A percentile compares a stretch with the other conserved stretches of the same genome.
phyloP scores from a whole-genome alignment of 2,113 vertebrate species.

The Pedionomus torquatus region DNA sequence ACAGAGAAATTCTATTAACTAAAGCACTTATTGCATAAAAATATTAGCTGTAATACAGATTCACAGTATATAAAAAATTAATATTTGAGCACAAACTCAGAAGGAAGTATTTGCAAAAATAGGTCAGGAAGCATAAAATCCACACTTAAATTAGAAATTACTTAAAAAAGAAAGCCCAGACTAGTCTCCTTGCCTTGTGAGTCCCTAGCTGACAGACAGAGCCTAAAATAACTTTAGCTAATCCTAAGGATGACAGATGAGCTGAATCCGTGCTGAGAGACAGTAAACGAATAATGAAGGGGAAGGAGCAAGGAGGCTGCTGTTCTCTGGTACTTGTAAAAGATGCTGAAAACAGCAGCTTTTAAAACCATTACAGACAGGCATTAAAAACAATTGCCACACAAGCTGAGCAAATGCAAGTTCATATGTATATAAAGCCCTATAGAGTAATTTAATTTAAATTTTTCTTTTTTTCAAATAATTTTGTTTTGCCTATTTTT shows the following conservation, averaged over 20 bases:
- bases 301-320: not conserved
- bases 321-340: not conserved
- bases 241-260: not conserved
- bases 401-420: not conserved
- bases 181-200: not conserved
- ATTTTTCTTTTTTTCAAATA: not conserved
- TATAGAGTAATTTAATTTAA: not conserved
- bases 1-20: not conserved
- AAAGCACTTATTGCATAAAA: not conserved
- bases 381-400: not conserved
- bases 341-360: not conserved
- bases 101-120: not conserved
- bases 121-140: not conserved
- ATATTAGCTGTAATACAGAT: not conserved
- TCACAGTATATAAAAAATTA: not conserved
- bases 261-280: not conserved
- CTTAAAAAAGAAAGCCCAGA: not conserved
- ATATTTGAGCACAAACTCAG: not conserved
- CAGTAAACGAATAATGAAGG: not conserved
- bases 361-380: not conserved
- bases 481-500: not conserved
- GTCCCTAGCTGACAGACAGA: not conserved
- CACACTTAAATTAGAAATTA: not conserved
- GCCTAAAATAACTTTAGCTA: not conserved
- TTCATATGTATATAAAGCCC: rapidly evolving